A percentile compares a stretch with the other conserved stretches of the same genome.
These are phyloP conservation scores for Achatina immaculata DNA, from an alignment of 1,140 invertebrate genomes.

Conservation along the genomic window DNA sequence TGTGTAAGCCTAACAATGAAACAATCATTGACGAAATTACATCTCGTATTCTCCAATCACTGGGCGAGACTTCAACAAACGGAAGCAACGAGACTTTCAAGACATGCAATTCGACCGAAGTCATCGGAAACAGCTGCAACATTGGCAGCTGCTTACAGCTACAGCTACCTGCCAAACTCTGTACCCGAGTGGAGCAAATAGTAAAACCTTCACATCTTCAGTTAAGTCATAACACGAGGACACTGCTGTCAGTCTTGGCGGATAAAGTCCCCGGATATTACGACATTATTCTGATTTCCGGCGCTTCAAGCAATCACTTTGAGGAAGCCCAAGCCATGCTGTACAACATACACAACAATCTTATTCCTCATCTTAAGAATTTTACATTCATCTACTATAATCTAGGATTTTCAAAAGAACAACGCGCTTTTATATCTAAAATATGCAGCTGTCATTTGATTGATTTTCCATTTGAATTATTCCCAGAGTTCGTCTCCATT, in stretches of 20 bases:
- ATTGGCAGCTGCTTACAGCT: constrained; percentile 11
- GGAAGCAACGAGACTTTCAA: not conserved
- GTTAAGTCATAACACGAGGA: not conserved
- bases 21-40: not conserved
- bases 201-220: not conserved
- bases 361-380: constrained; percentile 23
- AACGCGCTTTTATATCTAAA: not conserved
- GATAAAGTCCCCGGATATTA: constrained; percentile 2
- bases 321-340: constrained; percentile 30
- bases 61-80: not conserved
- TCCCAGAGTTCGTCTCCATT: not conserved
- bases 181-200: constrained; percentile 2
- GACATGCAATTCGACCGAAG: not conserved
- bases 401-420: not conserved
- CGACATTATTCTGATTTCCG: constrained; percentile 23
- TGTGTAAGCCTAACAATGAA: too few species aligned
- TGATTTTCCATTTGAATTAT: constrained; percentile 19
- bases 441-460: constrained; percentile 9
- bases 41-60: not conserved
- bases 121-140: constrained; percentile 21
- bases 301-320: constrained; percentile 24
- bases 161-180: not conserved
- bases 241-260: not conserved
- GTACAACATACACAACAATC: constrained; percentile 10
- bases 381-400: constrained; percentile 24